Evolutionary conservation across 2,888 invertebrate species (phyloP), one percentile per base, ranked within the genome.

Genomic region (Unio delphinus): DNA sequence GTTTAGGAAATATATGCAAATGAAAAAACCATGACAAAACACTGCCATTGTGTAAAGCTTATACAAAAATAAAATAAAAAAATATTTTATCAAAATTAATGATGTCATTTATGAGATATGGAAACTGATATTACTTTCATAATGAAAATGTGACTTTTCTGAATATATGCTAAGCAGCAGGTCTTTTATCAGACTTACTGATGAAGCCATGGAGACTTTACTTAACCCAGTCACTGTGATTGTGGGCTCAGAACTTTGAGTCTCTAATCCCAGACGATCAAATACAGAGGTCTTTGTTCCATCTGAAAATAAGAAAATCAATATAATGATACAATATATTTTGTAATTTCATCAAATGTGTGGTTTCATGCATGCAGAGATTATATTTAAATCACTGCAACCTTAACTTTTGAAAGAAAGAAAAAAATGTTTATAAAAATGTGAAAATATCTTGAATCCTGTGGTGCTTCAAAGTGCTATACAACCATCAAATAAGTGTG

Each of bases 231-330:
- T 82, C 0, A 83, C 76, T 11, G 80, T 83, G 28, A 82, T 68
- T 26, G 76, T 67, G 15, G 74, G 76, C 20, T 73, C 61, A 5
- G 72, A 20, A 57, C 66, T 4, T 5, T 65, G 55, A 11, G 72
- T 89, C 74, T 91, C 91, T 56, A 91, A 91, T 18, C 92, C 92
- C 58, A 92, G 84, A 73, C 92, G 89, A 58, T 91, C 91, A 80
- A 92, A 92, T n/a, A 92, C 92, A 20, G 91, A 91, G 11, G 82
- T 75, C 71, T 86, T 87, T 74, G 28, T 70, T 74, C 60, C 45
- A 45, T 72, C 75, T 81, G 67, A 23, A 69, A 67, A 56, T n/a
- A 54, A 64, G 20, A 62, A 64, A 61, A 56, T 23, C 11, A 58
- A 28, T 8, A n/a, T 20, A 59, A 30, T 54, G 20, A 45, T 54